phyloP scores from a whole-genome alignment of 2,113 vertebrate genomes.

The Rhombomys opimus region DNA sequence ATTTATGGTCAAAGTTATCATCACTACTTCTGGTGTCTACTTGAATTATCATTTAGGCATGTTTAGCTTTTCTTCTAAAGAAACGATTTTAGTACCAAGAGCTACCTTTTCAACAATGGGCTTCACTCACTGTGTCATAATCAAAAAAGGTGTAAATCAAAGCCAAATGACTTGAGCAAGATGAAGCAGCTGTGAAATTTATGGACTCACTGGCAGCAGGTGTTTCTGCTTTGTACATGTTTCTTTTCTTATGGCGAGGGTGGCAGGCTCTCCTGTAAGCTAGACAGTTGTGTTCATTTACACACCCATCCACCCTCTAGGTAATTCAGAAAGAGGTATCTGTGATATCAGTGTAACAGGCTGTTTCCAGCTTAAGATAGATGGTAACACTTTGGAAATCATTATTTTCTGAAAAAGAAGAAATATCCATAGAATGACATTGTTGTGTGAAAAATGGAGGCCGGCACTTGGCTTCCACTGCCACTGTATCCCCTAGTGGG shows the following conservation, averaged over 20 bases:
- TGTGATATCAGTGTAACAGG: neutral
- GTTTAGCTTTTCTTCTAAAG: slow-evolving; percentile 15
- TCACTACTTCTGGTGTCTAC: neutral
- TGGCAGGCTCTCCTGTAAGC: neutral
- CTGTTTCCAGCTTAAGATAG: slow-evolving; percentile 22
- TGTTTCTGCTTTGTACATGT: neutral
- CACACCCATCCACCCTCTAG: neutral
- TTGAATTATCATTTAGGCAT: neutral
- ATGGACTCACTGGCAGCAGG: neutral
- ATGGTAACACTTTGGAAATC: slow-evolving; percentile 8
- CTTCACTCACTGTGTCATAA: neutral
- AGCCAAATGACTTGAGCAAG: neutral
- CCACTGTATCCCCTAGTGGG: neutral
- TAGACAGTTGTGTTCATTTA: neutral
- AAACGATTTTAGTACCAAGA: neutral
- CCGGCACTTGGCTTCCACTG: neutral
- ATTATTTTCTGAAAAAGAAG: slow-evolving; percentile 31
- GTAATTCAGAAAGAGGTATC: neutral
- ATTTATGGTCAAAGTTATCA: neutral
- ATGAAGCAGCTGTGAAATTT: neutral
- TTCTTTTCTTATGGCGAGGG: neutral
- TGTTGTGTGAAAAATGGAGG: neutral
- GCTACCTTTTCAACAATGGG: slow-evolving; percentile 29
- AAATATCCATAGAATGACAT: neutral
- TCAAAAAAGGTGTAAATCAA: neutral